A percentile compares a stretch with the other conserved stretches of the same genome.
Evolutionary conservation across 2,888 invertebrate species (phyloP).

Genomic region (Rotaria sp.): DNA sequence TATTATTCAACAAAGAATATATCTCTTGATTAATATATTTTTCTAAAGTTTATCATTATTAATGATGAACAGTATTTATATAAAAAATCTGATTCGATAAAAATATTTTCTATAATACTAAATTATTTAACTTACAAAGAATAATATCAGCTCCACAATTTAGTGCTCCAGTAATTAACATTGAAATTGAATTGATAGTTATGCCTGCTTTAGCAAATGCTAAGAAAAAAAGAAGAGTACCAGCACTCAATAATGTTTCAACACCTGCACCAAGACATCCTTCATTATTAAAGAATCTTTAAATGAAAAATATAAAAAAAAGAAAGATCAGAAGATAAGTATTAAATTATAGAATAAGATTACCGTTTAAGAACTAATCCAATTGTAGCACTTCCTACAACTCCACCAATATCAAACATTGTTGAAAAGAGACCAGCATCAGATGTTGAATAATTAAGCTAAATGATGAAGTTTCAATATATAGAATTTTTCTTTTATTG

Average conservation of each 20-base stretch:
- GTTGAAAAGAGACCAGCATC: conserved; percentile 57
- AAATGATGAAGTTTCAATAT: background rate
- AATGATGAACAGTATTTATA: background rate
- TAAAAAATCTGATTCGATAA: background rate
- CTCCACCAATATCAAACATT: conserved; percentile 58
- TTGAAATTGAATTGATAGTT: conserved; percentile 51
- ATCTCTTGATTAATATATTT: background rate
- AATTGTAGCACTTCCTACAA: conserved; percentile 55
- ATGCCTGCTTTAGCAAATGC: conserved; percentile 54
- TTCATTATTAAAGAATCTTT: conserved; percentile 51
- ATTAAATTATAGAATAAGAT: background rate
- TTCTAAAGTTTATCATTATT: background rate
- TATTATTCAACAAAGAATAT: background rate
- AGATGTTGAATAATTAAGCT: conserved; percentile 54
- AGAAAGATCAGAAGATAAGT: background rate
- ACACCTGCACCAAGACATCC: conserved; percentile 52
- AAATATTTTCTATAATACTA: background rate
- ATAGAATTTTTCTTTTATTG: too few species aligned
- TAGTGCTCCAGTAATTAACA: conserved; percentile 55
- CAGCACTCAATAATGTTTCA: conserved; percentile 50
- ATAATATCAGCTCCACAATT: conserved; percentile 58
- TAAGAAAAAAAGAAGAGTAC: conserved; percentile 52
- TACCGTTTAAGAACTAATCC: conserved; percentile 55
- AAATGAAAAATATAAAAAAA: background rate
- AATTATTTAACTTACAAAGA: conserved; percentile 46